Evolutionary conservation across 2,797 vertebrate genomes (phyloP).

Genomic region (Enteromius argenteus): DNA sequence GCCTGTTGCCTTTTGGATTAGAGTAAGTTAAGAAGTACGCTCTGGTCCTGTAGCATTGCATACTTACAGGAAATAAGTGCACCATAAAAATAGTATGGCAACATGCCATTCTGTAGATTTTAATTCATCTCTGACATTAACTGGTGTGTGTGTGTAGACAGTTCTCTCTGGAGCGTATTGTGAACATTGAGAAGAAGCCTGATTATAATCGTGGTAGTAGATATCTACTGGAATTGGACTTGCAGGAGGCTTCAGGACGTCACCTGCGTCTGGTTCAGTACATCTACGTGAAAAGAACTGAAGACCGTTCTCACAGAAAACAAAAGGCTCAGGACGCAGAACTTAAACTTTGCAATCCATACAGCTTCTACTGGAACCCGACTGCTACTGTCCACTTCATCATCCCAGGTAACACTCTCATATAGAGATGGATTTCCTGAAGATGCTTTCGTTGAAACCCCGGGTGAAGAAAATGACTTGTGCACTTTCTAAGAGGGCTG

Average conservation of each 20-base stretch:
- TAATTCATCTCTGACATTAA: background rate
- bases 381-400: slow-evolving; percentile 87
- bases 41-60: background rate
- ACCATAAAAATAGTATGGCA: background rate
- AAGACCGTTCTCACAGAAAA: background rate
- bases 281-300: slow-evolving; percentile 73
- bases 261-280: slow-evolving; percentile 86
- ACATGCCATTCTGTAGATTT: background rate
- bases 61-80: background rate
- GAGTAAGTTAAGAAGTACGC: background rate
- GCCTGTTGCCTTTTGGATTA: background rate
- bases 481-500: background rate
- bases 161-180: slow-evolving; percentile 83
- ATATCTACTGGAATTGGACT: slow-evolving; percentile 91
- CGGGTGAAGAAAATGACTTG: background rate
- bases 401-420: slow-evolving; percentile 83
- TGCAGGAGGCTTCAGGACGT: slow-evolving; percentile 76
- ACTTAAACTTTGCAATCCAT: slow-evolving; percentile 86
- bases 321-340: slow-evolving; percentile 40
- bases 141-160: slow-evolving; percentile 69
- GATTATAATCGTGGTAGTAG: slow-evolving; percentile 84
- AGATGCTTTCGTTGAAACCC: background rate
- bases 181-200: slow-evolving; percentile 87
- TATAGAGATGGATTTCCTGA: background rate
- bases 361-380: slow-evolving; percentile 88